Conservation (phyloP, 2,888 invertebrate species). For the Tromatobia lineatoria region DNA sequence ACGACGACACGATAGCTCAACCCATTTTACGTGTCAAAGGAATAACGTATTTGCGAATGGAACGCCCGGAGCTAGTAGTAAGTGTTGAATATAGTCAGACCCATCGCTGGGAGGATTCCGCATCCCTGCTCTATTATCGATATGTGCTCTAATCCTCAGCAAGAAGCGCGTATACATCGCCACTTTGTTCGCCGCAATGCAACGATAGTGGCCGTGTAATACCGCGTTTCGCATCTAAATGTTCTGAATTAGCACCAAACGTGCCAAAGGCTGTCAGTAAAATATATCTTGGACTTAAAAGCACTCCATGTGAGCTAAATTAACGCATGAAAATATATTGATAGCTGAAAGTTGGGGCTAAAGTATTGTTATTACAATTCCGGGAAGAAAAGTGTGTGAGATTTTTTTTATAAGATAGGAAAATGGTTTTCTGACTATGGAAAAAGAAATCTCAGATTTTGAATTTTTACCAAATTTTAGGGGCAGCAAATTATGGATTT, state of each 20-base stretch:
- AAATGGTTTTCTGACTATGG: background rate
- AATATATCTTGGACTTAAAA: background rate
- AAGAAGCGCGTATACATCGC: slow-evolving; percentile 7
- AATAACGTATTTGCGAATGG: slow-evolving; percentile 35
- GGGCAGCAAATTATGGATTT: no score
- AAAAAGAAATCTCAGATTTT: background rate
- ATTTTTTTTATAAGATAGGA: background rate
- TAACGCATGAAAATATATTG: background rate
- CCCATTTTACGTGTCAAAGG: slow-evolving; percentile 30
- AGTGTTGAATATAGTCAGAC: slow-evolving; percentile 46
- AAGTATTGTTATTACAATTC: background rate
- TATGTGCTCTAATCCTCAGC: slow-evolving; percentile 8
- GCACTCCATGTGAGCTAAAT: background rate
- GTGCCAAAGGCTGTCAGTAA: background rate
- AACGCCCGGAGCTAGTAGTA: slow-evolving; percentile 41
- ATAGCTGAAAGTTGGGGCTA: background rate
- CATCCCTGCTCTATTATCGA: slow-evolving; percentile 21
- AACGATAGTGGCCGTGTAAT: slow-evolving; percentile 30
- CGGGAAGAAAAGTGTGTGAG: background rate
- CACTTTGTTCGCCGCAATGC: slow-evolving; percentile 21
- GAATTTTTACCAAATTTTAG: no score
- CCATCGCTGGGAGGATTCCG: background rate
- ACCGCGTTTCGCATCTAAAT: slow-evolving; percentile 56
- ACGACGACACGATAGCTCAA: slow-evolving; percentile 23
- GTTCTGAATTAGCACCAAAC: slow-evolving; percentile 48